Percentiles rank a stretch among this genome's conserved stretches.
phyloP scores from a whole-genome alignment of 2,888 invertebrate genomes.

The Tuta absoluta region DNA sequence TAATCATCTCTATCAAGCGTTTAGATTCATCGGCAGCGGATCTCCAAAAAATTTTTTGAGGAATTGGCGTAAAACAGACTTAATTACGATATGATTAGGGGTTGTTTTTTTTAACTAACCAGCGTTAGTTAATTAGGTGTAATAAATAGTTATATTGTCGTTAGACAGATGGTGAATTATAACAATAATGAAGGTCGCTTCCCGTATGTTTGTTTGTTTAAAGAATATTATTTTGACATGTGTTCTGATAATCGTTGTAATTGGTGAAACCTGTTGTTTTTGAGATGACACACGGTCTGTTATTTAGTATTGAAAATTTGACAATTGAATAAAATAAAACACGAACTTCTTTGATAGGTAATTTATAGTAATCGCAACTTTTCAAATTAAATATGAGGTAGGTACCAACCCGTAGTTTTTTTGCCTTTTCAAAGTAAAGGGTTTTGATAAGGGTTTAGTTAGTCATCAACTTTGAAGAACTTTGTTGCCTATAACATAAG shows the following conservation, averaged over 20 bases:
- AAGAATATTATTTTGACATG: constrained; percentile 57
- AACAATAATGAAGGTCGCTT: constrained; percentile 36
- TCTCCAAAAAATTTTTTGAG: constrained; percentile 39
- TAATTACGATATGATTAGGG: constrained; percentile 79
- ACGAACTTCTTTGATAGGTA: too few species aligned
- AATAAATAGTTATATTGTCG: constrained; percentile 77
- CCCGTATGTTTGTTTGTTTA: constrained; percentile 65
- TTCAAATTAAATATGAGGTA: too few species aligned
- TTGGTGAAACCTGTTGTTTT: constrained; percentile 4
- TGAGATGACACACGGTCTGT: background rate
- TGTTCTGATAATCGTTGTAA: constrained; percentile 37
- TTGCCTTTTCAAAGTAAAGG: too few species aligned
- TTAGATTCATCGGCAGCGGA: background rate
- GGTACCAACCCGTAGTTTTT: too few species aligned
- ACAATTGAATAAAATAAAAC: too few species aligned
- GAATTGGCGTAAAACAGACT: constrained; percentile 78
- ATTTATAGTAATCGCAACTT: too few species aligned
- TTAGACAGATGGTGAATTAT: constrained; percentile 62
- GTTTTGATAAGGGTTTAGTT: too few species aligned
- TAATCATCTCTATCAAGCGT: background rate
- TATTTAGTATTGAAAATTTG: background rate
- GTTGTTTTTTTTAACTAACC: constrained; percentile 74
- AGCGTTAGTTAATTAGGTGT: constrained; percentile 72
- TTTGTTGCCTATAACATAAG: too few species aligned
- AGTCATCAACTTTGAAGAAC: too few species aligned